phyloP scores from a whole-genome alignment of 2,888 invertebrate genomes.

The Pomacea canaliculata region DNA sequence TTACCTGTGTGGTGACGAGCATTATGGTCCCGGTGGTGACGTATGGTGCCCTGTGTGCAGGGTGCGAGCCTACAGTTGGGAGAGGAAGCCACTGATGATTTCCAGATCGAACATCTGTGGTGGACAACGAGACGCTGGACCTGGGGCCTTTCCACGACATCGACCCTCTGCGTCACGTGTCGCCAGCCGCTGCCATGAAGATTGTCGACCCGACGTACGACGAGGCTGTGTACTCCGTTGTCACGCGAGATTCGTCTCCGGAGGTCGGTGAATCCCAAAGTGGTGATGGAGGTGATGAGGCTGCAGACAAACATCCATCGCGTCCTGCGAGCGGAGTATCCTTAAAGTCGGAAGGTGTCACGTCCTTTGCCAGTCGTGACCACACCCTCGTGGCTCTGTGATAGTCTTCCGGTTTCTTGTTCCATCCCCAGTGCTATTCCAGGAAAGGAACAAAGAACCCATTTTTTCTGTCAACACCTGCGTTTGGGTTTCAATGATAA shows the following conservation, averaged over 20 bases:
- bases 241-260: background rate
- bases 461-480: no score
- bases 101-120: constrained; percentile 31
- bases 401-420: no score
- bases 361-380: no score
- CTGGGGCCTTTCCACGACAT: constrained; percentile 18
- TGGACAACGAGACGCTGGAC: constrained; percentile 34
- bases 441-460: no score
- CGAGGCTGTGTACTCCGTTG: background rate
- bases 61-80: constrained; percentile 29
- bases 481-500: no score
- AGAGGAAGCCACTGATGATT: constrained; percentile 32
- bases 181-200: background rate
- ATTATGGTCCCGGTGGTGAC: no score
- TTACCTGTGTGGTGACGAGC: no score
- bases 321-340: no score
- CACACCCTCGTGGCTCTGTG: no score
- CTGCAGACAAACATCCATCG: background rate
- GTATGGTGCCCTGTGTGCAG: constrained; percentile 1
- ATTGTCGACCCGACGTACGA: no score
- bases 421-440: no score
- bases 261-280: background rate
- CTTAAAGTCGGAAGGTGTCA: background rate
- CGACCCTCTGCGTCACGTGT: background rate
- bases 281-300: no score